phyloP scores from a whole-genome alignment of 2,113 vertebrate species.

The Gallinago media region DNA sequence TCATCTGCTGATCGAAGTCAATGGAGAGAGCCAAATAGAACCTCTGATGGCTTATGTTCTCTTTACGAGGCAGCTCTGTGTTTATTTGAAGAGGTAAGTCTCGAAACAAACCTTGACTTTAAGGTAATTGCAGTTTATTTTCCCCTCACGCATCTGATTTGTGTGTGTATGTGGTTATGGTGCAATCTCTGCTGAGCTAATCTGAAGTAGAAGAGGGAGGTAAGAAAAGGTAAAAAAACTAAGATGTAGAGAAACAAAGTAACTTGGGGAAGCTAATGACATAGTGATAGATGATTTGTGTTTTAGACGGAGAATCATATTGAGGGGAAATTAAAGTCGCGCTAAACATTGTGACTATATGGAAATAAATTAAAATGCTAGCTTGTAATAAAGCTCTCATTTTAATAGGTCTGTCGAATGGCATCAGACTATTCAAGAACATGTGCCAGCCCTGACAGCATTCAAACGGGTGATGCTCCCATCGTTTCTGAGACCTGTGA shows the following conservation, averaged over 20 bases:
- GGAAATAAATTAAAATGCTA: background rate
- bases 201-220: background rate
- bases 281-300: rapidly evolving
- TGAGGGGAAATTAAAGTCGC: background rate
- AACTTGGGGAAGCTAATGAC: background rate
- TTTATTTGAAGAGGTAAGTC: conserved; percentile 92
- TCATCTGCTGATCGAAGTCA: conserved; percentile 95
- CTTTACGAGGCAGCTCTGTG: conserved; percentile 93
- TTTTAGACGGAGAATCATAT: background rate
- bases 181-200: background rate
- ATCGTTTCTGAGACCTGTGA: conserved; percentile 95
- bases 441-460: conserved; percentile 95
- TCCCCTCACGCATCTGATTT: background rate
- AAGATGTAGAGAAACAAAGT: background rate
- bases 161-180: background rate
- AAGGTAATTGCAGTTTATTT: background rate
- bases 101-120: background rate
- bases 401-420: conserved; percentile 87
- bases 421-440: conserved; percentile 92
- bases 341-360: background rate
- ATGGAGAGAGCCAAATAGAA: conserved; percentile 94
- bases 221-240: background rate
- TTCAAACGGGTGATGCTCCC: conserved; percentile 90
- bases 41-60: conserved; percentile 90
- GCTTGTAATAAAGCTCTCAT: background rate